phyloP scores from a whole-genome alignment of 2,888 invertebrate species.

The Brenthis ino region DNA sequence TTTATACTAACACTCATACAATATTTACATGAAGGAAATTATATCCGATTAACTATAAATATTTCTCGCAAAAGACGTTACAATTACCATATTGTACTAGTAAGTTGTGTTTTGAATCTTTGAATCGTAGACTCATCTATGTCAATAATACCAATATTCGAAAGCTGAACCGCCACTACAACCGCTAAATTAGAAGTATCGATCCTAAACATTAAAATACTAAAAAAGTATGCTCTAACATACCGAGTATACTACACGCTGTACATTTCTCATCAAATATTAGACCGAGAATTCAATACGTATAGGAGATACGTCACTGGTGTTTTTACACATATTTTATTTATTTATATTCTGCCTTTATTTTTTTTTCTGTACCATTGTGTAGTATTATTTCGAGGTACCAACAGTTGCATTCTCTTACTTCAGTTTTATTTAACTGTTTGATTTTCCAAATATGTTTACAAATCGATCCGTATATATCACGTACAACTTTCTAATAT shows the following conservation, averaged over 20 bases:
- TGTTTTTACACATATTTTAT: background rate
- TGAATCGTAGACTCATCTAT: constrained; percentile 68
- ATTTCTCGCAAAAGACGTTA: constrained; percentile 57
- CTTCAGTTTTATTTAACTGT: background rate
- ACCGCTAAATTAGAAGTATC: constrained; percentile 70
- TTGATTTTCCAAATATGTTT: constrained; percentile 41
- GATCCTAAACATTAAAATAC: constrained; percentile 63
- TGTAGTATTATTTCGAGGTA: too few species aligned
- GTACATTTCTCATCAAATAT: constrained; percentile 47
- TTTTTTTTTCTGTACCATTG: background rate
- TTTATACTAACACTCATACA: constrained; percentile 66
- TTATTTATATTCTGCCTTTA: background rate
- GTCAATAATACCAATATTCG: constrained; percentile 74
- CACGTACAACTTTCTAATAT: constrained; percentile 82
- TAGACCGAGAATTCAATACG: constrained; percentile 2
- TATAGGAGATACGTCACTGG: background rate
- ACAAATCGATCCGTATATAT: constrained; percentile 60
- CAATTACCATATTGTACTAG: constrained; percentile 58
- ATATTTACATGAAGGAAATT: constrained; percentile 71
- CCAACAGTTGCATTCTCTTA: background rate
- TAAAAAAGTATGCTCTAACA: constrained; percentile 65
- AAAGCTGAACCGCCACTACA: constrained; percentile 78
- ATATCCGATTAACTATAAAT: constrained; percentile 51
- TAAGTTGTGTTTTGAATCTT: constrained; percentile 59
- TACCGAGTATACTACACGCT: constrained; percentile 63